Conservation (phyloP, 2,888 invertebrate species). For the Timandra comae region DNA sequence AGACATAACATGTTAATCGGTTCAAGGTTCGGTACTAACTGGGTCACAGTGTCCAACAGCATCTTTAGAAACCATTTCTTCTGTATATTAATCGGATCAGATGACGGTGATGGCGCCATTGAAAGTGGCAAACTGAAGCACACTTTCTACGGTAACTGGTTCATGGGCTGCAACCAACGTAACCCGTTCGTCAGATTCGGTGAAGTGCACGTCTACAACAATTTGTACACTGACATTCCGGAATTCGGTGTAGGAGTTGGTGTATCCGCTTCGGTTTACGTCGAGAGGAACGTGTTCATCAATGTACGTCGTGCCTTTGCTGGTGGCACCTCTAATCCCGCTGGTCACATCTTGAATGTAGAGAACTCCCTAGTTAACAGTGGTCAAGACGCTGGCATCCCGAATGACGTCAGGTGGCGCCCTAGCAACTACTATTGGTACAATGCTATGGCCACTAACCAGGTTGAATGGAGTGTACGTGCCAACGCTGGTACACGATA, state of each 20-base stretch:
- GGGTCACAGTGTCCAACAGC: not conserved
- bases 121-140: not conserved
- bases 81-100: not conserved
- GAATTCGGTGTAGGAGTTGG: slow-evolving; percentile 8
- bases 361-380: slow-evolving; percentile 9
- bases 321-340: too few relatives aligned
- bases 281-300: slow-evolving; percentile 9
- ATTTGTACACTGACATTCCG: slow-evolving; percentile 10
- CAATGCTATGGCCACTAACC: not conserved
- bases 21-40: not conserved
- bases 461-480: slow-evolving; percentile 5
- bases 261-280: slow-evolving; percentile 3
- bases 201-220: slow-evolving; percentile 10
- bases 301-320: slow-evolving; percentile 6
- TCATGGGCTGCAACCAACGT: slow-evolving; percentile 5
- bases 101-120: slow-evolving; percentile 3
- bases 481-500: slow-evolving; percentile 1
- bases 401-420: slow-evolving; percentile 1
- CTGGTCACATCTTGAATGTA: slow-evolving; percentile 2
- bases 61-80: not conserved
- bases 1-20: not conserved
- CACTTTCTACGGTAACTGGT: slow-evolving; percentile 3
- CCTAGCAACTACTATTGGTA: slow-evolving; percentile 8
- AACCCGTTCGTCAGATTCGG: slow-evolving; percentile 11
- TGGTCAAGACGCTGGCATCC: slow-evolving; percentile 1